Evolutionary conservation across 23 tunicate species (phyloP).

Genomic region (Phallusia fumigata): DNA sequence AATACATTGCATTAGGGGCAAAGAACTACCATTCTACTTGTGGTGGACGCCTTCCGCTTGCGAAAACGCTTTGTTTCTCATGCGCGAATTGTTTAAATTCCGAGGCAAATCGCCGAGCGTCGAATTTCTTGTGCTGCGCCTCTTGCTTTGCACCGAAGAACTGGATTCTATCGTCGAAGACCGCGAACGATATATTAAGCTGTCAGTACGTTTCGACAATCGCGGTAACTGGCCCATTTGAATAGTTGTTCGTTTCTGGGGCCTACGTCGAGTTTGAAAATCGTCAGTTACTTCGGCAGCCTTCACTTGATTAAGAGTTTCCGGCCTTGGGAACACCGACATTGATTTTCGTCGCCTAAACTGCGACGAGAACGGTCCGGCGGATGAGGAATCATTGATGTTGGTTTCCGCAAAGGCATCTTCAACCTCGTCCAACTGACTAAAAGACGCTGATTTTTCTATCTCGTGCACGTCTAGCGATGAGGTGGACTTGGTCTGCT

Average conservation of each 20-base stretch:
- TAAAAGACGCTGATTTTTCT: neutral
- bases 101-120: neutral
- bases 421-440: neutral
- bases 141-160: neutral
- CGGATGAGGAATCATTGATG: neutral
- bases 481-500: neutral
- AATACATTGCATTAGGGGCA: no score
- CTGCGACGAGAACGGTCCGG: neutral
- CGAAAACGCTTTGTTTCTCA: constrained; percentile 2
- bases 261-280: neutral
- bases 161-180: neutral
- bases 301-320: neutral
- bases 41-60: constrained; percentile 1
- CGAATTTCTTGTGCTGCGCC: neutral
- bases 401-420: neutral
- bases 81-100: neutral
- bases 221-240: constrained; percentile 1
- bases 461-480: neutral
- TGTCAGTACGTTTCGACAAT: neutral
- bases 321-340: neutral
- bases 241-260: neutral
- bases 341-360: neutral
- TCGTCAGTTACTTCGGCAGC: neutral
- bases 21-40: no score
- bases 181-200: neutral